Evolutionary conservation across 2,797 vertebrate genomes (phyloP).

Genomic region (Gymnoscopelus microlampas): DNA sequence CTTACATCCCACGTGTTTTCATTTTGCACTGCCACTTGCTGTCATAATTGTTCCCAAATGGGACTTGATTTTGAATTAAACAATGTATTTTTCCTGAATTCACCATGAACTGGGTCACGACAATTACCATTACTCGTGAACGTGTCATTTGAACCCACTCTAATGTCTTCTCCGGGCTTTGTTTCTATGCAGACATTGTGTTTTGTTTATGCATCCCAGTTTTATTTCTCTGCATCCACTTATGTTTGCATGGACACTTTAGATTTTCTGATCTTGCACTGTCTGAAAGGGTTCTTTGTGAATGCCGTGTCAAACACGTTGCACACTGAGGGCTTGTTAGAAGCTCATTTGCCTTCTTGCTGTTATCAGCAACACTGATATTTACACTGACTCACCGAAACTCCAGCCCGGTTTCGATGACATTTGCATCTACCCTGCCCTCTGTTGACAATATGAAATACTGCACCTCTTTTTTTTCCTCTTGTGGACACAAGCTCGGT

Average conservation of each 20-base stretch:
- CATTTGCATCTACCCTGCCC: slow-evolving; percentile 77
- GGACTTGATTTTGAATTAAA: background rate
- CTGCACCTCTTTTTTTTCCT: slow-evolving; percentile 49
- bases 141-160: slow-evolving; percentile 1
- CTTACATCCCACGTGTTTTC: background rate
- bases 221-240: slow-evolving; percentile 31
- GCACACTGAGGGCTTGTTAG: slow-evolving; percentile 49
- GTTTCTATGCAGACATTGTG: slow-evolving; percentile 17
- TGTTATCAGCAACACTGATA: slow-evolving; percentile 76
- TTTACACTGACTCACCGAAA: slow-evolving; percentile 84
- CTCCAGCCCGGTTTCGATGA: slow-evolving; percentile 75
- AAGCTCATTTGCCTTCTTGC: slow-evolving; percentile 64
- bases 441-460: slow-evolving; percentile 77
- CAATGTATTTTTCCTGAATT: background rate
- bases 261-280: slow-evolving; percentile 40
- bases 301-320: slow-evolving; percentile 16
- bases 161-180: slow-evolving; percentile 15
- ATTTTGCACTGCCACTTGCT: background rate
- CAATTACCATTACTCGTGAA: background rate
- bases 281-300: slow-evolving; percentile 49
- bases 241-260: slow-evolving; percentile 53
- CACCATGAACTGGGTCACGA: background rate
- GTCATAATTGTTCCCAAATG: background rate
- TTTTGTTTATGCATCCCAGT: slow-evolving; percentile 14
- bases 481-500: slow-evolving; percentile 15